phyloP scores from a whole-genome alignment of 2,888 invertebrate genomes.

The Auanema sp. region DNA sequence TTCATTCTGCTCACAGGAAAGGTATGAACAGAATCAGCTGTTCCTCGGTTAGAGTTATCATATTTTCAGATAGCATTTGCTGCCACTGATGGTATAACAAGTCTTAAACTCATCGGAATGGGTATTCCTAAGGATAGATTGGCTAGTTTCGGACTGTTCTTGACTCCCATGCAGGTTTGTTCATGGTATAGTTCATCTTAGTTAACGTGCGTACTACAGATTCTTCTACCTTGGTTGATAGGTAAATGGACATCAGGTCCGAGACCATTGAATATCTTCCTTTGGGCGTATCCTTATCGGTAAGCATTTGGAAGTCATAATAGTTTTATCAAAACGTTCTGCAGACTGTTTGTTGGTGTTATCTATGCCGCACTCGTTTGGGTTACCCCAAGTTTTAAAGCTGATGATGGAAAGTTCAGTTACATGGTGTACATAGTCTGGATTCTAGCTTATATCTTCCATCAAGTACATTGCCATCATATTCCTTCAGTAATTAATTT shows the following conservation, averaged over 20 bases:
- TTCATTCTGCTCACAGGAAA: conserved; percentile 85
- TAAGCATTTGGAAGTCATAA: conserved; percentile 19
- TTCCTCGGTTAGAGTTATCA: not conserved
- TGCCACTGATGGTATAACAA: conserved; percentile 90
- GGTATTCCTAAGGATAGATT: conserved; percentile 93
- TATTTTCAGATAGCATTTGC: conserved; percentile 82
- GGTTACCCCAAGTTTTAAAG: conserved; percentile 78
- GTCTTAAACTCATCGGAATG: conserved; percentile 89
- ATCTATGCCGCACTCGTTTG: conserved; percentile 83
- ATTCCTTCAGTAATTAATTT: not conserved
- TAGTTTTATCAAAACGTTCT: conserved; percentile 12
- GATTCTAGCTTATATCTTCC: conserved; percentile 80
- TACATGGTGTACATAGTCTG: conserved; percentile 75
- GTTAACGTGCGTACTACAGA: conserved; percentile 70
- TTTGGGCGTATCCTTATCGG: conserved; percentile 79
- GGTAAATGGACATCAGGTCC: conserved; percentile 83
- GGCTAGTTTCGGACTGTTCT: conserved; percentile 86
- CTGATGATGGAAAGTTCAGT: conserved; percentile 67
- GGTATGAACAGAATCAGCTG: conserved; percentile 69
- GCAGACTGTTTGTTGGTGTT: conserved; percentile 81
- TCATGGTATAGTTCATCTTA: not conserved
- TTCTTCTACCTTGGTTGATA: conserved; percentile 84
- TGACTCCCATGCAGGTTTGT: conserved; percentile 84
- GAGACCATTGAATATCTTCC: conserved; percentile 82
- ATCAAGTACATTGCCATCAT: conserved; percentile 75